These are phyloP conservation scores for Zoanthus solanderi DNA, from an alignment of 92 coral and sea anemone genomes.

Conservation along the genomic window DNA sequence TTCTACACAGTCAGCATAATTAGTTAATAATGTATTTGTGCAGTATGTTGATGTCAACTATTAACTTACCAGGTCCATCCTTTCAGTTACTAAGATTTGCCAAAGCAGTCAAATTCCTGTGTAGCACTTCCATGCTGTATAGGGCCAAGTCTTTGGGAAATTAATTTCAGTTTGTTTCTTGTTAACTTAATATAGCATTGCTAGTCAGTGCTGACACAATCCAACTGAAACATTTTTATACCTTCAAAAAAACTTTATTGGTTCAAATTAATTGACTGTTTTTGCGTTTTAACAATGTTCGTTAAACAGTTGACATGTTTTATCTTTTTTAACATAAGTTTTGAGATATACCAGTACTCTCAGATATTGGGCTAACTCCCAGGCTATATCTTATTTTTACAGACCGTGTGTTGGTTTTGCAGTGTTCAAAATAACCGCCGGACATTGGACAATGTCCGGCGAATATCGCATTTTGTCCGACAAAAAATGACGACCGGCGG, in stretches of 20 bases:
- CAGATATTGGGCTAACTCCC: not conserved
- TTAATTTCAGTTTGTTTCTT: not conserved
- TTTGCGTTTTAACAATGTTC: not conserved
- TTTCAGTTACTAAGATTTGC: not conserved
- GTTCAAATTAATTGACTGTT: not conserved
- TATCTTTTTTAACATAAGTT: too few relatives aligned
- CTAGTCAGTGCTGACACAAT: not conserved
- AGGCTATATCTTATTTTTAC: too few relatives aligned
- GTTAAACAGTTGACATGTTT: too few relatives aligned
- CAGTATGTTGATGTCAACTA: not conserved
- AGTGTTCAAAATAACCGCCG: too few relatives aligned
- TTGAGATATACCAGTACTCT: not conserved
- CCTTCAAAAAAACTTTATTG: not conserved
- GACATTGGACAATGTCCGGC: too few relatives aligned
- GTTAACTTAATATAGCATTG: not conserved
- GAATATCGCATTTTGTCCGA: too few relatives aligned
- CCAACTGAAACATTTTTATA: slow-evolving; percentile 11
- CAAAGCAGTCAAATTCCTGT: slow-evolving; percentile 56
- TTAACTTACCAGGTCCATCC: too few relatives aligned
- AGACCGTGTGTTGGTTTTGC: too few relatives aligned
- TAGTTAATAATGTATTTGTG: not conserved
- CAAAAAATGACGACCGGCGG: too few relatives aligned
- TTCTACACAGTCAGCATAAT: too few relatives aligned
- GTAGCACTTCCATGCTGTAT: slow-evolving; percentile 22
- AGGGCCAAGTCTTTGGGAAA: slow-evolving; percentile 56